A percentile compares a stretch with the other conserved stretches of the same genome.
phyloP scores from a whole-genome alignment of 2,797 vertebrate genomes.

The Spinus olivaceus region DNA sequence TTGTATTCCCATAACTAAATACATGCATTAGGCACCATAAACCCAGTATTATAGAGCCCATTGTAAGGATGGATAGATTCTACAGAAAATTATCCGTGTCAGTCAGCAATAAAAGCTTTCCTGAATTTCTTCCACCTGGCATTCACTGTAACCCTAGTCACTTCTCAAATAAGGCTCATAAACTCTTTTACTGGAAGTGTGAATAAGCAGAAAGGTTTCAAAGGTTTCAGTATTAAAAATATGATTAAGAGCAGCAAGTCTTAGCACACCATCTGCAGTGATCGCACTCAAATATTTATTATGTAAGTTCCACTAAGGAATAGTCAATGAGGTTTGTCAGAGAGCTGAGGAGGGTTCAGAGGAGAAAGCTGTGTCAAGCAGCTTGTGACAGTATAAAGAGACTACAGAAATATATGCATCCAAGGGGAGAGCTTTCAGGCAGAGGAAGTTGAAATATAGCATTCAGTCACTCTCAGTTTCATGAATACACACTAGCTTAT shows the following conservation, averaged over 20 bases:
- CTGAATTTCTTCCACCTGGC: neutral
- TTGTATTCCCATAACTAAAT: neutral
- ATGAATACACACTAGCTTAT: neutral
- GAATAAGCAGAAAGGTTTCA: conserved; percentile 10
- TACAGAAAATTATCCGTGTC: neutral
- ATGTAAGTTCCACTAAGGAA: conserved; percentile 4
- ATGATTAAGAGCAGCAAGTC: neutral
- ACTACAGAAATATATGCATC: conserved; percentile 18
- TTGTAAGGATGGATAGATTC: neutral
- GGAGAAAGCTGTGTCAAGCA: conserved; percentile 21
- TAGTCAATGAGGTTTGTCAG: conserved; percentile 29
- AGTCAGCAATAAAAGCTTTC: neutral
- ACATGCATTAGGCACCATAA: neutral
- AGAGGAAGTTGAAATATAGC: neutral
- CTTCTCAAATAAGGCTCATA: conserved; percentile 8
- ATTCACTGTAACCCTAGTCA: neutral
- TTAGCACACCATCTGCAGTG: conserved; percentile 16
- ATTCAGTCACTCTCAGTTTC: neutral
- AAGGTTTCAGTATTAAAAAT: conserved; percentile 12
- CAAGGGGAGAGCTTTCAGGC: conserved; percentile 9
- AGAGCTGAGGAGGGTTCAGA: conserved; percentile 17
- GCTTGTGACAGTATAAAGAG: conserved; percentile 29
- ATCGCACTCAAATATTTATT: conserved; percentile 25
- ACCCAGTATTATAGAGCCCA: neutral
- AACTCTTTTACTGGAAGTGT: neutral